A percentile compares a stretch with the other conserved stretches of the same genome.
These are phyloP conservation scores for Pseudococcus viburni DNA, from an alignment of 2,888 invertebrate species.

Conservation along the genomic window DNA sequence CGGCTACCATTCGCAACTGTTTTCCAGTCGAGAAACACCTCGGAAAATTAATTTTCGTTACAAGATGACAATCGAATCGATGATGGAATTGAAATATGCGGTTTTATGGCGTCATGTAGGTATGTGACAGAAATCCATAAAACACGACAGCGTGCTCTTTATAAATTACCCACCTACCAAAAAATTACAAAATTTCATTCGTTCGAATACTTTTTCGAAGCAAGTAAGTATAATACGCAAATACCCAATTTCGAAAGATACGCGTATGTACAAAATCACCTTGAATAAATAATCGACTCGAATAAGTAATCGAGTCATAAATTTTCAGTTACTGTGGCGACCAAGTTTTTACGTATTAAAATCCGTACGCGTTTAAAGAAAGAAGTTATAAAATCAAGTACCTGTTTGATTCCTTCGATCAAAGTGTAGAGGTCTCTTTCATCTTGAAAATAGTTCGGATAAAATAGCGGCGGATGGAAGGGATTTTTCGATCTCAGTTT, in stretches of 20 bases:
- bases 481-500: conserved; percentile 75
- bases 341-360: neutral
- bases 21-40: no score
- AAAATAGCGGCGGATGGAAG: conserved; percentile 76
- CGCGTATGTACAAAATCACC: neutral
- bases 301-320: neutral
- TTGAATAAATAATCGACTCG: neutral
- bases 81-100: neutral
- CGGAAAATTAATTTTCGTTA: no score
- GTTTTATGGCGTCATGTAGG: neutral
- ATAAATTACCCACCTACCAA: neutral
- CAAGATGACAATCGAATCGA: neutral
- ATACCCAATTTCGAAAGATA: neutral
- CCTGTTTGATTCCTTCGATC: conserved; percentile 75
- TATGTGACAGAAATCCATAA: neutral
- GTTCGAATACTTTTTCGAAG: neutral
- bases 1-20: no score
- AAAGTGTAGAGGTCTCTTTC: conserved; percentile 71
- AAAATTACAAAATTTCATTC: conserved; percentile 12
- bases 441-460: conserved; percentile 85
- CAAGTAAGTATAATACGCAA: neutral
- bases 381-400: conserved; percentile 67
- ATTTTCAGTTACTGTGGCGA: neutral
- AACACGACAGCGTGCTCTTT: neutral
- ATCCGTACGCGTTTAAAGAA: neutral